Percentiles rank a stretch among this genome's conserved stretches.
phyloP scores from a whole-genome alignment of 2,888 invertebrate species.

The Scaptomyza parva region DNA sequence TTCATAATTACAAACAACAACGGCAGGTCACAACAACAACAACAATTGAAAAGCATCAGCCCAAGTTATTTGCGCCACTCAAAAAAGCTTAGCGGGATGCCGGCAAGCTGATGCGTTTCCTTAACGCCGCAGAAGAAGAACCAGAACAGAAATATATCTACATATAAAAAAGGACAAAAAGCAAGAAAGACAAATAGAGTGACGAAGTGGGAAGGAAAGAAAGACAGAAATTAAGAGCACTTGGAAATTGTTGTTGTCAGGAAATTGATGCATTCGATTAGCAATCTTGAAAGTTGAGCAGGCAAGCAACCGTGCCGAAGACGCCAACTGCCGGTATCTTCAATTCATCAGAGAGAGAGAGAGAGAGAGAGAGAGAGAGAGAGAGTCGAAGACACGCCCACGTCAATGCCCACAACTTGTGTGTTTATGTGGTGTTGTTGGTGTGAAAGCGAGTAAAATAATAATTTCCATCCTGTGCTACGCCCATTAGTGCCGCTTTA shows the following conservation, averaged over 20 bases:
- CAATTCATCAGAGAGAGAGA: constrained; percentile 55
- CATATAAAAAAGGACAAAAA: constrained; percentile 7
- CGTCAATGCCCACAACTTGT: background rate
- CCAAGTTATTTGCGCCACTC: constrained; percentile 50
- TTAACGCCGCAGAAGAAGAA: constrained; percentile 13
- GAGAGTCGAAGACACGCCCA: constrained; percentile 1
- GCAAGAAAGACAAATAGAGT: constrained; percentile 8
- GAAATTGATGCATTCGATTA: constrained; percentile 79
- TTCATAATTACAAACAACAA: constrained; percentile 64
- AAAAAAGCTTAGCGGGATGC: constrained; percentile 52
- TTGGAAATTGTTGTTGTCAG: constrained; percentile 58
- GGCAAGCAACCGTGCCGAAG: background rate
- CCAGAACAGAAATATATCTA: background rate
- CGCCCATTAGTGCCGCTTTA: constrained; percentile 53
- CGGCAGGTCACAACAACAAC: constrained; percentile 55
- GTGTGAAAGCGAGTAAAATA: constrained; percentile 40
- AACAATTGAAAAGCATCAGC: constrained; percentile 28
- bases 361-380: constrained; percentile 19
- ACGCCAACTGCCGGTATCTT: constrained; percentile 37
- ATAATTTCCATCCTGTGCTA: constrained; percentile 51
- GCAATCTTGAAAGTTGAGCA: constrained; percentile 47
- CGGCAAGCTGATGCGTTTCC: constrained; percentile 67
- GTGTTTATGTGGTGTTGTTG: constrained; percentile 12
- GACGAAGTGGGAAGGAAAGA: background rate
- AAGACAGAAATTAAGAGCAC: constrained; percentile 57